These are phyloP conservation scores for Etheostoma spectabile DNA, from an alignment of 2,113 vertebrate genomes.

Conservation along the genomic window DNA sequence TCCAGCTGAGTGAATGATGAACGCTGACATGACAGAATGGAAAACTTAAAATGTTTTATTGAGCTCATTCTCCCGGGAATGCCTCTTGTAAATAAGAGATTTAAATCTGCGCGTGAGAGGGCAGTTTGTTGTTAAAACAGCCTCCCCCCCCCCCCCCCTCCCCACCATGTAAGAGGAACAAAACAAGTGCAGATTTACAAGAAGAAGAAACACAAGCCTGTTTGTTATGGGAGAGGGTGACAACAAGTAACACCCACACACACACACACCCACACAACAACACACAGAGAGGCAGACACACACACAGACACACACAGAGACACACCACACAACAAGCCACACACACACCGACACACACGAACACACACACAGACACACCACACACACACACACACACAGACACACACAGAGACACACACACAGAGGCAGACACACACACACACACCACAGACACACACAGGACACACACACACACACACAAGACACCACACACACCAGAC, in stretches of 20 bases:
- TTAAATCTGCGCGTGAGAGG: not conserved
- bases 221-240: conserved; percentile 34
- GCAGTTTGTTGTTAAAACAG: conserved; percentile 12
- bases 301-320: too few species aligned
- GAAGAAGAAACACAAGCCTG: conserved; percentile 17
- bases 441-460: too few species aligned
- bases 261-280: not conserved
- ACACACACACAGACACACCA: too few species aligned
- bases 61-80: not conserved
- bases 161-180: conserved; percentile 16
- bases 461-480: too few species aligned
- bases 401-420: too few species aligned
- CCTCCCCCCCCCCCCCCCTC: not conserved
- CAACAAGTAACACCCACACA: not conserved
- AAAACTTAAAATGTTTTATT: not conserved
- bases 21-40: conserved; percentile 33
- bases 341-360: too few species aligned
- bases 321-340: too few species aligned
- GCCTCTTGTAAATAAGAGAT: not conserved
- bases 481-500: too few species aligned
- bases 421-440: too few species aligned
- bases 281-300: fast-evolving
- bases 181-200: conserved; percentile 38
- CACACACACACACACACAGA: too few species aligned
- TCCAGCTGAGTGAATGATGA: conserved; percentile 55